These are phyloP conservation scores for Ophion costatus DNA, from an alignment of 2,888 invertebrate species.

Conservation along the genomic window DNA sequence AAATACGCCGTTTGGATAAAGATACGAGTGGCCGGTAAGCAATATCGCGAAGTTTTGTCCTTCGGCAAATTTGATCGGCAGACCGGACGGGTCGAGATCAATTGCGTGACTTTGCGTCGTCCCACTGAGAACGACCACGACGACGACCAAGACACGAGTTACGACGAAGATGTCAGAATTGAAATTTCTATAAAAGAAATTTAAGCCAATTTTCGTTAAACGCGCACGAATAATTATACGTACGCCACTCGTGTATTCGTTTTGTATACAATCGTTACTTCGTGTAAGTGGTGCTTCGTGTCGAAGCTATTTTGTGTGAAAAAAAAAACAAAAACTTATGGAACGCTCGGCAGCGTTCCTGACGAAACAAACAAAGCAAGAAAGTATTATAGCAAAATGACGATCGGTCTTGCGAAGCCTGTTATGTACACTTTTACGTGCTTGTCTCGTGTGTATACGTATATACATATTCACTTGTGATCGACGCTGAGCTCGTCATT, in stretches of 20 bases:
- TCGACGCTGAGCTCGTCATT: neutral
- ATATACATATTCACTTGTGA: neutral
- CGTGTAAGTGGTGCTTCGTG: neutral
- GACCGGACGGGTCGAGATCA: constrained; percentile 57
- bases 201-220: neutral
- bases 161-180: constrained; percentile 62
- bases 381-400: constrained; percentile 18
- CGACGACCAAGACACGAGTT: constrained; percentile 7
- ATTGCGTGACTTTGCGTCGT: constrained; percentile 43
- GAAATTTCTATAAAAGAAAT: constrained; percentile 62
- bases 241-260: neutral
- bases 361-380: constrained; percentile 14
- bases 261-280: neutral
- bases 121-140: neutral
- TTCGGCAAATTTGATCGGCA: constrained; percentile 62
- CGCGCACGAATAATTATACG: neutral
- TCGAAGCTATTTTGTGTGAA: constrained; percentile 18
- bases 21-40: constrained; percentile 29
- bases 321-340: constrained; percentile 10
- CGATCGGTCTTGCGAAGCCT: constrained; percentile 52
- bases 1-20: constrained; percentile 64
- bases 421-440: constrained; percentile 35
- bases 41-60: constrained; percentile 55
- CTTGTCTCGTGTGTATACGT: neutral
- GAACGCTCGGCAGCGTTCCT: constrained; percentile 58